phyloP scores from a whole-genome alignment of 2,797 vertebrate species.

The Taeniopygia guttata region DNA sequence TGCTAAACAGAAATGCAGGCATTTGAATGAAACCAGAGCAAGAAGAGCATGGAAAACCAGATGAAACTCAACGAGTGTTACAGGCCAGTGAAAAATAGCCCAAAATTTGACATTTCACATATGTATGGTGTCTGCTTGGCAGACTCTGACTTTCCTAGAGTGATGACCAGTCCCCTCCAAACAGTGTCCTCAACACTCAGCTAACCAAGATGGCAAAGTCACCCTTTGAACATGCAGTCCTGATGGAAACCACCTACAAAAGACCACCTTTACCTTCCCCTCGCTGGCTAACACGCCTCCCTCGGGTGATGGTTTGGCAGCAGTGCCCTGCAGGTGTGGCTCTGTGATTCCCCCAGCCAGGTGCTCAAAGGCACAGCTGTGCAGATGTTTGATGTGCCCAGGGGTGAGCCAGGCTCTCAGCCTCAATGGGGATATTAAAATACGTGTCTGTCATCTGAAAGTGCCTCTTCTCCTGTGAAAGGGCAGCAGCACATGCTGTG shows the following conservation, averaged over 20 bases:
- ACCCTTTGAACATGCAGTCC: rapidly evolving
- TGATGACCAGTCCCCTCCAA: neutral
- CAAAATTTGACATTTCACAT: neutral
- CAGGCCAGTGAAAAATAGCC: neutral
- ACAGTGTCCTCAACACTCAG: rapidly evolving
- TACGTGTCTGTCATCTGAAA: neutral
- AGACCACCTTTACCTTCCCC: neutral
- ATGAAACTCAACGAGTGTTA: neutral
- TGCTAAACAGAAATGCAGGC: neutral
- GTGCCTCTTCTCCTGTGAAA: neutral
- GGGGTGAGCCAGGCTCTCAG: rapidly evolving
- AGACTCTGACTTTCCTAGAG: neutral
- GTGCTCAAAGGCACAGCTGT: rapidly evolving
- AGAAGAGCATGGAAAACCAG: neutral
- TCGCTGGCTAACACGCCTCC: rapidly evolving
- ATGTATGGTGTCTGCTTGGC: neutral
- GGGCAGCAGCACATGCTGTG: neutral
- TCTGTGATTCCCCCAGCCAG: rapidly evolving
- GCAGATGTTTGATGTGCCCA: neutral
- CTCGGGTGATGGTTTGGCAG: rapidly evolving
- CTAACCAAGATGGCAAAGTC: rapidly evolving
- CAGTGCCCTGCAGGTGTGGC: rapidly evolving
- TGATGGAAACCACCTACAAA: neutral
- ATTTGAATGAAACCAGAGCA: neutral
- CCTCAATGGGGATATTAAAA: neutral